Evolutionary conservation across 2,797 vertebrate species (phyloP).

Genomic region (Otolemur crassicaudatus): DNA sequence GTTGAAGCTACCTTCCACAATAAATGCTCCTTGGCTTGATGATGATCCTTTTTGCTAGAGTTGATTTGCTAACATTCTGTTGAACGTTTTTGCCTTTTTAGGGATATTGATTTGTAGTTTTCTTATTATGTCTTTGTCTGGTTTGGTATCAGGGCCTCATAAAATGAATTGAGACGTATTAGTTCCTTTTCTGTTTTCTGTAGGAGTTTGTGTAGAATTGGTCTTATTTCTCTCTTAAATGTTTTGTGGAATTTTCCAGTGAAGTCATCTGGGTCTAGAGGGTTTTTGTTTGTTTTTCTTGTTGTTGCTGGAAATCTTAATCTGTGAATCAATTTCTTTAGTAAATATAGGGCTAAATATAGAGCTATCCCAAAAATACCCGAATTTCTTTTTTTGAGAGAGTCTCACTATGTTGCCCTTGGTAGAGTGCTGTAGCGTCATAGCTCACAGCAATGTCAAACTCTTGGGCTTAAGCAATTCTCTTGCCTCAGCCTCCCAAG

Average conservation of each 20-base stretch:
- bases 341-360: not conserved
- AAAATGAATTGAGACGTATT: not conserved
- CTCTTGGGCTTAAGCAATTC: too few species aligned
- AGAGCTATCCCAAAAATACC: not conserved
- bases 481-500: too few species aligned
- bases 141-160: not conserved
- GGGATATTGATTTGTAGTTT: not conserved
- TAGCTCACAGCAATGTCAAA: too few species aligned
- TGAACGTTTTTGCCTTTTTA: not conserved
- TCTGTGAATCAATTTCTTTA: not conserved
- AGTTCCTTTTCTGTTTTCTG: not conserved
- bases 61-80: not conserved
- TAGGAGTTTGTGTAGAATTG: not conserved
- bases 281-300: not conserved
- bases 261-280: not conserved
- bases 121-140: not conserved
- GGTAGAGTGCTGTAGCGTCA: too few species aligned
- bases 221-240: not conserved
- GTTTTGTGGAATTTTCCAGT: not conserved
- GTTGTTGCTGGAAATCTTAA: not conserved
- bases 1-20: not conserved
- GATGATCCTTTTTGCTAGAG: not conserved
- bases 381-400: too few species aligned
- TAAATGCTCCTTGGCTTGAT: not conserved
- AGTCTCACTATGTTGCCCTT: too few species aligned